Base-by-base conservation (phyloP, 2,888 invertebrate species). In the Microctonus hyperodae region DNA sequence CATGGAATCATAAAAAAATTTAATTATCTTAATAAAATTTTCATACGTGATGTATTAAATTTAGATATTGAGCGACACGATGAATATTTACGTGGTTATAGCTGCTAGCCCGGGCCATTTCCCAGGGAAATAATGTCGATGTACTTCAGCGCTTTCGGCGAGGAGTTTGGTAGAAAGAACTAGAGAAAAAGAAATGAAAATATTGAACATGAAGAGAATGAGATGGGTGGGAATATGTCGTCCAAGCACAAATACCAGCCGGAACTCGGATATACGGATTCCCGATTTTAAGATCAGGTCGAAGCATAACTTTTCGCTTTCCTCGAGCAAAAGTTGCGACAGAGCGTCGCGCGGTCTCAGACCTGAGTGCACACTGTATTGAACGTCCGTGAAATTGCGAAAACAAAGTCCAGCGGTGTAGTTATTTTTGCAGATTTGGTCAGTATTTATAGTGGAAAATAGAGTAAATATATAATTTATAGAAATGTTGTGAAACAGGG, bases 271-370 rank as follows among this genome's bases (percentile, higher is more conserved):
- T 63, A 67, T 62, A 66, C 55, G 44, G 37, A 66, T 67, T 63
- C 59, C 16, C 51, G 53, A 67, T 63, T 63, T 67, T 63, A 67
- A 51, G 62, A 67, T 63, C 57, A 63, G 63, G 63, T 67, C 63
- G 40, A 58, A 53, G 44, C 31, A 64, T 67, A 67, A 69, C 67
- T 64, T 67, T 44, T 62, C 64, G 58, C 44, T 58, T 59, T 61
- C 65, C 55, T 55, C 25, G 37, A 37, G 55, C 7, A 63, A 69
- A 65, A 64, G 57, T 64, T 64, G 58, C 51, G 56, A 68, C 59
- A 68, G 61, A 58, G 35, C 35, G 28, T 51, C 35, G 56, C 35
- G 16, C 16, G 44, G 16, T 44, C 44, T 16, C n/a, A 63, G 53
- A 23, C 63, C 60, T 61, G 61, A 63, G 48, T 60, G 61, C 50